Conservation (phyloP, 2,113 vertebrate genomes). For the Calidris pygmaea region DNA sequence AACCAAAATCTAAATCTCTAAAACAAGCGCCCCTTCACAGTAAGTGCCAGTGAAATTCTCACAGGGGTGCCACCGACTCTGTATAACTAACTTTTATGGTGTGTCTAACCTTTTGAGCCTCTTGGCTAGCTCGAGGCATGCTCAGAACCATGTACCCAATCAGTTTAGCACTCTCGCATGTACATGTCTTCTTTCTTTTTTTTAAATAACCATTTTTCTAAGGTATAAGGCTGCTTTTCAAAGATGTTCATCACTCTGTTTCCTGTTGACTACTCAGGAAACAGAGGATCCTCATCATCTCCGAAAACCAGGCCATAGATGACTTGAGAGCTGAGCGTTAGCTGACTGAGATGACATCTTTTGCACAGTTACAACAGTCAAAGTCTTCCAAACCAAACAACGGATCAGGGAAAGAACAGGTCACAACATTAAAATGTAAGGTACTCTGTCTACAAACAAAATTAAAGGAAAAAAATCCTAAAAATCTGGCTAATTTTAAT, state of each 20-base stretch:
- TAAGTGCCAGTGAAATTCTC: not conserved
- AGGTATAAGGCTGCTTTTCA: not conserved
- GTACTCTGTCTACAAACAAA: not conserved
- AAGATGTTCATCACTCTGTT: not conserved
- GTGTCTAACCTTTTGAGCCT: not conserved
- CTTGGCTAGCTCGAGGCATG: fast-evolving
- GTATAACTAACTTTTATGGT: not conserved
- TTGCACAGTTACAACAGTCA: not conserved
- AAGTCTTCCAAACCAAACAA: not conserved
- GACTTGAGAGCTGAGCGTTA: not conserved
- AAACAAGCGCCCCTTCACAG: not conserved
- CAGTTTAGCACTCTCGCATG: not conserved
- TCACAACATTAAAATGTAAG: not conserved
- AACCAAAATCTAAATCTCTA: not conserved
- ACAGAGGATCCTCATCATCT: not conserved
- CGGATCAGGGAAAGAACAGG: not conserved
- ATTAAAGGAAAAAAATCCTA: not conserved
- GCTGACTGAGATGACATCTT: not conserved
- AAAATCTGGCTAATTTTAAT: not conserved
- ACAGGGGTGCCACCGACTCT: not conserved
- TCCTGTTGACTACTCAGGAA: constrained; percentile 5
- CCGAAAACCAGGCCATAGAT: not conserved
- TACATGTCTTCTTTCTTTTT: not conserved
- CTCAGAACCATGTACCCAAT: not conserved
- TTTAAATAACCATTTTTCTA: not conserved